phyloP scores from a whole-genome alignment of 2,113 vertebrate species.

The Phyllostomus discolor region DNA sequence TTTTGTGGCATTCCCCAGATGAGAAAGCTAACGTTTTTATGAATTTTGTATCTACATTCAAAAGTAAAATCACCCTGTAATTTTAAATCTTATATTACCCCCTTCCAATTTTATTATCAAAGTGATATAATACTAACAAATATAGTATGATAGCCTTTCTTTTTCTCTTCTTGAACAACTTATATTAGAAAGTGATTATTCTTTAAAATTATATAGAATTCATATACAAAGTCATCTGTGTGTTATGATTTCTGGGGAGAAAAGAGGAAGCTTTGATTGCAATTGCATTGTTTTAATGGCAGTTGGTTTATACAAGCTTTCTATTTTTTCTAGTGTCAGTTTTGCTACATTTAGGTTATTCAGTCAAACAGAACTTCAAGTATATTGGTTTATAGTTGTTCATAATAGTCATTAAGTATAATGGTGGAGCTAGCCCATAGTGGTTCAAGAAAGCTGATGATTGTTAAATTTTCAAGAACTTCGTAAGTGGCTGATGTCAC shows the following conservation, averaged over 20 bases:
- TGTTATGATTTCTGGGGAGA: neutral
- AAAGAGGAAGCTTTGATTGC: neutral
- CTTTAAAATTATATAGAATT: neutral
- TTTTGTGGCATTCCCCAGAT: neutral
- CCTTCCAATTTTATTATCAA: neutral
- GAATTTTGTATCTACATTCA: neutral
- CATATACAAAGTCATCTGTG: neutral
- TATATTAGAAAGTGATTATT: neutral
- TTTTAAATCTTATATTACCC: neutral
- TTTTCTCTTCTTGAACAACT: neutral
- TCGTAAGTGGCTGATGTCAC: neutral
- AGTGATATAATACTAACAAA: neutral
- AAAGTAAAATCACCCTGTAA: neutral
- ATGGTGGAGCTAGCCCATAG: neutral
- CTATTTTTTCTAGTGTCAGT: neutral
- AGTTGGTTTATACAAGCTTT: neutral
- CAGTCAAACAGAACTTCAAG: neutral
- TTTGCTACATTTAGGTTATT: neutral
- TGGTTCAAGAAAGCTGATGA: neutral
- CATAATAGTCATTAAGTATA: neutral
- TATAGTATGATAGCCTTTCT: neutral
- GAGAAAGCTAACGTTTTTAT: neutral
- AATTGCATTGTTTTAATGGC: neutral
- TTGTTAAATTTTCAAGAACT: neutral
- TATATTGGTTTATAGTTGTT: neutral